These are phyloP conservation scores for Antechinus flavipes DNA, from an alignment of 2,113 vertebrate genomes.

Conservation along the genomic window DNA sequence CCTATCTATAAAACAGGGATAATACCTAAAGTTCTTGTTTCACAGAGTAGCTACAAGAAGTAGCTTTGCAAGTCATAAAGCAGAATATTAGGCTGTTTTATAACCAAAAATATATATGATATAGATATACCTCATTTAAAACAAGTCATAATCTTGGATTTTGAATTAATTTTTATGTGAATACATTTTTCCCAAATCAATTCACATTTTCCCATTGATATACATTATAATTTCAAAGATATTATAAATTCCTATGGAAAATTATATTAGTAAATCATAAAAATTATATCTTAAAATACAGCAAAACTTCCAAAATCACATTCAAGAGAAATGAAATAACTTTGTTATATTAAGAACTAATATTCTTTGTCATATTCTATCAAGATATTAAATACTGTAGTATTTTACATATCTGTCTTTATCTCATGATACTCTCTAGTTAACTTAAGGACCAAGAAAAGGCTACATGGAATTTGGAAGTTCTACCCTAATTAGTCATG, in stretches of 20 bases:
- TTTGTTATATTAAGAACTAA: background rate
- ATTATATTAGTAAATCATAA: background rate
- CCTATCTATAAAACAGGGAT: background rate
- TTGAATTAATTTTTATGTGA: background rate
- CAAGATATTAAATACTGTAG: background rate
- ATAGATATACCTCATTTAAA: background rate
- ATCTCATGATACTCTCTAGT: background rate
- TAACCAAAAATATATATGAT: background rate
- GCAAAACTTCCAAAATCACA: background rate
- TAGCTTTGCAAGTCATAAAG: background rate
- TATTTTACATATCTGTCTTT: background rate
- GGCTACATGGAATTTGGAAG: background rate
- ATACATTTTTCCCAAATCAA: slow-evolving; percentile 11
- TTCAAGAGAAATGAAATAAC: background rate
- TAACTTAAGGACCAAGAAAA: background rate
- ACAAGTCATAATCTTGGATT: background rate
- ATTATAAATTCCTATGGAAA: background rate
- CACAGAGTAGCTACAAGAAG: background rate
- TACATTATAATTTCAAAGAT: slow-evolving; percentile 12
- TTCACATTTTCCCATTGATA: slow-evolving; percentile 25
- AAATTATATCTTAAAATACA: background rate
- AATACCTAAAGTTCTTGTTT: background rate
- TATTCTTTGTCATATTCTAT: background rate
- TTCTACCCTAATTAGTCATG: background rate
- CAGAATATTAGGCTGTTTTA: background rate